Percentiles rank a stretch among this genome's conserved stretches.
phyloP scores from a whole-genome alignment of 2,888 invertebrate genomes.

The Mythimna impura region DNA sequence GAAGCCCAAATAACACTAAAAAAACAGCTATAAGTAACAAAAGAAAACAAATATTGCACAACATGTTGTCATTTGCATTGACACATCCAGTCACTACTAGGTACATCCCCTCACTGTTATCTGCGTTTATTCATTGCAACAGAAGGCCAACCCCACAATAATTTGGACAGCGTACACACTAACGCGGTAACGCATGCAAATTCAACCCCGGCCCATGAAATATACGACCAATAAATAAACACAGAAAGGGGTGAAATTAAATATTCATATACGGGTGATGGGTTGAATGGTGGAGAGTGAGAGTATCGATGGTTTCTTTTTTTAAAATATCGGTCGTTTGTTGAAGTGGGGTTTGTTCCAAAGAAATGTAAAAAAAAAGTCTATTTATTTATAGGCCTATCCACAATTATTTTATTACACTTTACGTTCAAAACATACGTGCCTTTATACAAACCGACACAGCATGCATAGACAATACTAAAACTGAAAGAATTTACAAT shows the following conservation, averaged over 20 bases:
- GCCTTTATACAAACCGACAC: too few species aligned
- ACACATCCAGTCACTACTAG: conserved; percentile 33
- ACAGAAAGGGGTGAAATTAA: conserved; percentile 89
- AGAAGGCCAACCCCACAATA: conserved; percentile 77
- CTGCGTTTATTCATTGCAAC: conserved; percentile 72
- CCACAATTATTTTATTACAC: too few species aligned
- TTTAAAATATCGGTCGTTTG: neutral
- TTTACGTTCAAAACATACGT: too few species aligned
- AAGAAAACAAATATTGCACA: neutral
- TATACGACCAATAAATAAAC: conserved; percentile 90
- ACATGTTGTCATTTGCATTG: conserved; percentile 18
- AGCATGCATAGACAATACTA: too few species aligned
- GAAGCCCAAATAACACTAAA: neutral
- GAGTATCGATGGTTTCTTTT: conserved; percentile 54
- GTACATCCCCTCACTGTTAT: conserved; percentile 63
- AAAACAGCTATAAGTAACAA: neutral
- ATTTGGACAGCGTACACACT: conserved; percentile 78
- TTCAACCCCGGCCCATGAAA: conserved; percentile 85
- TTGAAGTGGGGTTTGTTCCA: neutral
- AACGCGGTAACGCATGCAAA: conserved; percentile 82
- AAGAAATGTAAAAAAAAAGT: neutral
- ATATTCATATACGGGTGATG: conserved; percentile 86
- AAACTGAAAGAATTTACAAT: too few species aligned
- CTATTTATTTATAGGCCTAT: too few species aligned
- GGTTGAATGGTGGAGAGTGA: conserved; percentile 47